phyloP scores from a whole-genome alignment of 2,888 invertebrate genomes.

The Zygaena filipendulae region DNA sequence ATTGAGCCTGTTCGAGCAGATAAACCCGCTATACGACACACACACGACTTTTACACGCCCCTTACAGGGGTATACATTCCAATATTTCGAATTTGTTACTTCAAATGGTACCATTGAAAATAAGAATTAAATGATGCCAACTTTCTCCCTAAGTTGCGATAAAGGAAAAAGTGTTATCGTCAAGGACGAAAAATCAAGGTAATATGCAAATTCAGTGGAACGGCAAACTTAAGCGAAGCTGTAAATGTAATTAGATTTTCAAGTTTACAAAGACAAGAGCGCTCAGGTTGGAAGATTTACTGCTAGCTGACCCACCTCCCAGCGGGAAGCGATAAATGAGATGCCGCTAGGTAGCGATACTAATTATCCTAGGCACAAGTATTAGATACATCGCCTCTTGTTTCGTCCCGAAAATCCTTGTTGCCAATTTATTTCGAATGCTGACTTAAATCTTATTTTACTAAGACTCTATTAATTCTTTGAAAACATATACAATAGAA shows the following conservation, averaged over 20 bases:
- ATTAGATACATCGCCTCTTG: background rate
- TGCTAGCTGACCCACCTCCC: conserved; percentile 63
- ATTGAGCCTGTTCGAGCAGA: conserved; percentile 52
- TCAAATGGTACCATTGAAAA: too few relatives aligned
- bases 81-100: too few relatives aligned
- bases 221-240: conserved; percentile 55
- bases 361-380: conserved; percentile 54
- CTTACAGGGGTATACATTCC: too few relatives aligned
- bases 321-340: conserved; percentile 60
- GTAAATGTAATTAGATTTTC: conserved; percentile 68
- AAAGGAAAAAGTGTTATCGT: conserved; percentile 30
- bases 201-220: conserved; percentile 57
- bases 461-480: conserved; percentile 4
- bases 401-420: too few relatives aligned
- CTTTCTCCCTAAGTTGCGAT: too few relatives aligned
- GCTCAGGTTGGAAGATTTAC: conserved; percentile 66
- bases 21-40: conserved; percentile 43
- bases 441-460: too few relatives aligned
- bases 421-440: too few relatives aligned
- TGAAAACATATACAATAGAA: too few relatives aligned
- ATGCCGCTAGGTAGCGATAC: conserved; percentile 62
- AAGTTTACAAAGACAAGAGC: conserved; percentile 65
- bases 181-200: conserved; percentile 41
- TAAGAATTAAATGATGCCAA: too few relatives aligned
- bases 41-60: conserved; percentile 28